Base-by-base conservation (phyloP, 2,797 vertebrate species). In the Cygnus olor region DNA sequence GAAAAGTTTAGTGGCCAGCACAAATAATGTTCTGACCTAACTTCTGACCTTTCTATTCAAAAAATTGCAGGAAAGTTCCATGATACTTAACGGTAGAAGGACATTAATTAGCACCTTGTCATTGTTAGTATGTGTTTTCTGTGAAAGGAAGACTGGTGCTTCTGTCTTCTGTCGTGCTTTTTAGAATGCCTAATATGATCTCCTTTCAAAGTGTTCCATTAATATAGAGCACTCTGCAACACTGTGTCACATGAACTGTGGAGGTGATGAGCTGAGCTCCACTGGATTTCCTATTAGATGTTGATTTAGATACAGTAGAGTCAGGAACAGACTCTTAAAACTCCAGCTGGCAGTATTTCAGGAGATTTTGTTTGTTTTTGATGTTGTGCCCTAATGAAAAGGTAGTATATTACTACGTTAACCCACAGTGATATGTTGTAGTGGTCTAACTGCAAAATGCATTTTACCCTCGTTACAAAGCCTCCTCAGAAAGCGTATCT, bases 201-300 rank as follows among this genome's bases (percentile, higher is more conserved):
- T 82, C 16, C 68, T 69, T 86, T 73, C 71, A 63, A 47, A 30
- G 56, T 25, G 16, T 76, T 66, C 34, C 42, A 63, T 12, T 42
- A 27, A 11, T 0, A 3, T 22, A 57, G 14, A 32, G 44, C 30
- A 1, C 25, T 63, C 56, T 51, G 72, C 45, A 58, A 1, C 25
- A 7, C 71, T 34, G 58, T 0, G 0, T 63, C 74, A 3, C 32
- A 36, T 14, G 7, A 28, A 9, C 70, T 7, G 22, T 14, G 24
- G 8, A 47, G 45, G 24, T 9, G 66, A 42, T 32, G 60, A 47
- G 27, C 60, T 49, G 20, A 51, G 25, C 63, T 42, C 71, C 34
- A 1, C 16, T 38, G 42, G 19, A 6, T 49, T 60, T 64, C 40
- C 24, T 21, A 10, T 40, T 45, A 65, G 49, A 44, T 85, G 28